Percentiles rank a stretch among this genome's conserved stretches.
phyloP scores from a whole-genome alignment of 2,113 vertebrate genomes.

The Pogona vitticeps region DNA sequence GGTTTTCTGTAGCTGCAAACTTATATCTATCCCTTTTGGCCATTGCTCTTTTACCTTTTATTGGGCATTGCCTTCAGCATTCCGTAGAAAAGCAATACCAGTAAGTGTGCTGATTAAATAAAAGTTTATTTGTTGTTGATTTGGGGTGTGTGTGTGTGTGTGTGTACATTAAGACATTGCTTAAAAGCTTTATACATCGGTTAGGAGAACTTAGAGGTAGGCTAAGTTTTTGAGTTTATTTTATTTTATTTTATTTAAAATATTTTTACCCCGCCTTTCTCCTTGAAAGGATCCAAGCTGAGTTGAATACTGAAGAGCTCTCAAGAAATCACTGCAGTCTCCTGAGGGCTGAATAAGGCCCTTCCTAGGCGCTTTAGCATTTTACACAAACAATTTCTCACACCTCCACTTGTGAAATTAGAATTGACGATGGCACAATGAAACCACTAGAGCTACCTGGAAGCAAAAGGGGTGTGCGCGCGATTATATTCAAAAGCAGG shows the following conservation, averaged over 20 bases:
- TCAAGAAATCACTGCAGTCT: slow-evolving; percentile 43
- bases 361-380: slow-evolving; percentile 44
- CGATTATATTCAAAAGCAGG: slow-evolving; percentile 52
- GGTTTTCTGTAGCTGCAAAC: neutral
- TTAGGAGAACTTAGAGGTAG: slow-evolving; percentile 25
- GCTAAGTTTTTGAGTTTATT: neutral
- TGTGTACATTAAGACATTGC: neutral
- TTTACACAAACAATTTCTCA: slow-evolving; percentile 27
- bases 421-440: slow-evolving; percentile 40
- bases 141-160: no score
- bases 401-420: slow-evolving; percentile 44
- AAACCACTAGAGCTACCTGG: slow-evolving; percentile 34
- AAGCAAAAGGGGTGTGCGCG: slow-evolving; percentile 59
- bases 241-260: slow-evolving; percentile 27
- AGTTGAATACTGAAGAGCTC: slow-evolving; percentile 11
- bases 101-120: slow-evolving; percentile 1
- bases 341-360: slow-evolving; percentile 50
- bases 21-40: neutral
- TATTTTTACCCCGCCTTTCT: slow-evolving; percentile 6
- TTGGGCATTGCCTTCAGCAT: neutral
- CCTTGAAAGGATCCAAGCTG: no score
- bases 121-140: neutral
- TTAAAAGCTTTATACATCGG: neutral
- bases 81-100: neutral
- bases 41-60: neutral